Base-by-base conservation (phyloP, 2,797 vertebrate genomes). In the Pangasius mekongensis region DNA sequence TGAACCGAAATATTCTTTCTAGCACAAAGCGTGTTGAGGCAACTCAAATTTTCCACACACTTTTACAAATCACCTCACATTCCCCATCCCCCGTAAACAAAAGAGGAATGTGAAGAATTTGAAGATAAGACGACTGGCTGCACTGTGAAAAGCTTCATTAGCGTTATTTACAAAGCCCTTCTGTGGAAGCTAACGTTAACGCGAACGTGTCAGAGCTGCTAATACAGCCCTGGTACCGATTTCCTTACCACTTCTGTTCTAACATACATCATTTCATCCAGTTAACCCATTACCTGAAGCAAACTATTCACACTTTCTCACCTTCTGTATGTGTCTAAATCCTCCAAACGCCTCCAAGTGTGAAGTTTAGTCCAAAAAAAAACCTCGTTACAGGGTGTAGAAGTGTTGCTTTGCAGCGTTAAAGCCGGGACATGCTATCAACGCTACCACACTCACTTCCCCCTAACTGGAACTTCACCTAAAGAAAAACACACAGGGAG, bases 381-480 rank as follows among this genome's bases (percentile, higher is more conserved):
- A 54, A 69, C 24, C 58, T n/a, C 1, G 58, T n/a, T 64, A 27
- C 43, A 22, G 62, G 8, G 16, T 47, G 43, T 30, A 49, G 62
- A 49, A 24, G 8, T 49, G 43, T 47, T 43, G 49, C 24, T 82
- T 60, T 58, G 16, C 16, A 13, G 10, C 80, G 52, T 49, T 74
- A 62, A 33, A 39, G 1, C 24, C 56, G 18, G 71, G 30, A 47
- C 71, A 16, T 43, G 47, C 39, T 62, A 16, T 0, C 80, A 1
- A 39, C 47, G 10, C 56, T 20, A 8, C 43, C n/a, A 13, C 69
- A 27, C 69, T 62, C 78, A 39, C 54, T 73, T 60, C 80, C 81
- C 81, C 24, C 16, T 10, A 69, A 66, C 20, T 83, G 60, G 71
- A 88, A 77, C 20, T 76, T 84, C 47, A 73, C 60, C 33, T 49